These are phyloP conservation scores for Percopsis omiscomaycus DNA, from an alignment of 2,797 vertebrate species.

Conservation along the genomic window DNA sequence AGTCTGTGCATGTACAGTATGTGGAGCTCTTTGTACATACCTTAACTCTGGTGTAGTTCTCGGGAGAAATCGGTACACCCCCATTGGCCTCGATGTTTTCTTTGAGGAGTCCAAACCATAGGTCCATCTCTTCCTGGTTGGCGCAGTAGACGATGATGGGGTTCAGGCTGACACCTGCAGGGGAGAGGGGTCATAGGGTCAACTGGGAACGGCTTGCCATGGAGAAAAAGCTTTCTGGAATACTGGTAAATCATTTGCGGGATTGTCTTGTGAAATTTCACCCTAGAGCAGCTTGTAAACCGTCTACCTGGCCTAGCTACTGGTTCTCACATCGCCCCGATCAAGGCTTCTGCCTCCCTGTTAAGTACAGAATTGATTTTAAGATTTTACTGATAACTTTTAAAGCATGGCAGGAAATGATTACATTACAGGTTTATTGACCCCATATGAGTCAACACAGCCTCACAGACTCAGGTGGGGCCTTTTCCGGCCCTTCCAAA, in stretches of 20 bases:
- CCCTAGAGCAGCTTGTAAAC: not conserved
- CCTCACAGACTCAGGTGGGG: too few species aligned
- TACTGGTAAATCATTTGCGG: slow-evolving; percentile 26
- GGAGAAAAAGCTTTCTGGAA: not conserved
- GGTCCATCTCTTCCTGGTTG: slow-evolving; percentile 82
- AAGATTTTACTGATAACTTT: too few species aligned
- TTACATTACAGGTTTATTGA: too few species aligned
- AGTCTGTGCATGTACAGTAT: not conserved
- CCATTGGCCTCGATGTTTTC: slow-evolving; percentile 87
- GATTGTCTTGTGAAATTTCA: not conserved
- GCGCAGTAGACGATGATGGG: slow-evolving; percentile 89
- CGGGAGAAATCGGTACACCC: slow-evolving; percentile 68
- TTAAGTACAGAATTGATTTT: too few species aligned
- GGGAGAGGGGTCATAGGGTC: slow-evolving; percentile 31
- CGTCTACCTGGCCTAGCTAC: not conserved
- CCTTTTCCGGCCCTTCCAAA: too few species aligned
- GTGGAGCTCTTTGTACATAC: slow-evolving; percentile 49
- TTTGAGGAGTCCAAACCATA: slow-evolving; percentile 90
- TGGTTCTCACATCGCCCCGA: too few species aligned
- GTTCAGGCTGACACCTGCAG: slow-evolving; percentile 87
- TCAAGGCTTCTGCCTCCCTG: too few species aligned
- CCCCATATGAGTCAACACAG: too few species aligned
- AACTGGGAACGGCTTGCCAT: slow-evolving; percentile 29
- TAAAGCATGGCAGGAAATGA: too few species aligned
- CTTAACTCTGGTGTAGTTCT: slow-evolving; percentile 75